Evolutionary conservation across 64 coral and sea anemone species (phyloP).

Genomic region (Montipora capricornis): DNA sequence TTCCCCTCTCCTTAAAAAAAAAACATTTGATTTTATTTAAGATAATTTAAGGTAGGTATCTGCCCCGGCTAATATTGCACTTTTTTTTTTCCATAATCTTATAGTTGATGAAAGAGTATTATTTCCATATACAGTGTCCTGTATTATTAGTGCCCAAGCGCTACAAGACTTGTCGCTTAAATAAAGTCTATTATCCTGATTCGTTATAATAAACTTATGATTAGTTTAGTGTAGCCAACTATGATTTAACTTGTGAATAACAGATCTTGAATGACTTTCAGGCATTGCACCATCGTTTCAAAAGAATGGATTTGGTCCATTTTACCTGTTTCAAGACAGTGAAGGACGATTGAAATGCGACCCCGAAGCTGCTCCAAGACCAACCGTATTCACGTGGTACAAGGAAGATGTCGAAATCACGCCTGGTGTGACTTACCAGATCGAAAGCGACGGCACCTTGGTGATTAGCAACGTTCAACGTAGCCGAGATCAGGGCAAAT

Average conservation of each 20-base stretch:
- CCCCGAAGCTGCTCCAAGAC: conserved; percentile 46
- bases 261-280: neutral
- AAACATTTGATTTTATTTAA: no score
- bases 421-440: neutral
- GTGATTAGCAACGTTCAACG: conserved; percentile 6
- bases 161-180: no score
- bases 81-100: neutral
- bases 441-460: neutral
- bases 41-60: no score
- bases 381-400: conserved; percentile 15
- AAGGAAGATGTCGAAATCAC: neutral
- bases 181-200: no score
- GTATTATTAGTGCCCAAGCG: no score
- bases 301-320: conserved; percentile 22
- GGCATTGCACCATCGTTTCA: conserved; percentile 29
- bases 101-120: neutral
- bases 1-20: no score
- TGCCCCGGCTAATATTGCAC: no score
- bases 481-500: neutral
- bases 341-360: conserved; percentile 23
- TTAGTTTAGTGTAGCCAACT: no score
- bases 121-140: no score
- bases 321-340: conserved; percentile 52
- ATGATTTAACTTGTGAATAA: neutral
- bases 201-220: no score